Evolutionary conservation across 2,113 vertebrate species (phyloP).

Genomic region (Platichthys flesus): DNA sequence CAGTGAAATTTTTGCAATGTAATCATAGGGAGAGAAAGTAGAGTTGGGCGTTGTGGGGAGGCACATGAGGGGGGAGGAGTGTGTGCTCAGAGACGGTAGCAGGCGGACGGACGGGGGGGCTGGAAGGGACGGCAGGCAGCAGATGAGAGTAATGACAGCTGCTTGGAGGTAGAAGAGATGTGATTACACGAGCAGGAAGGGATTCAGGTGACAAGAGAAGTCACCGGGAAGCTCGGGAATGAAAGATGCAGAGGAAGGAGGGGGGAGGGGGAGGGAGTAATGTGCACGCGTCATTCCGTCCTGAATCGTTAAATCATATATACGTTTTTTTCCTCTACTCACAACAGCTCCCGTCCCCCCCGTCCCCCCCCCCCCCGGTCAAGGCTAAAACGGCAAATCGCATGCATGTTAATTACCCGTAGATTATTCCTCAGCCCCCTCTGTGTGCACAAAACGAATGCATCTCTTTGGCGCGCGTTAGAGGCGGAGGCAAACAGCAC

Average conservation of each 20-base stretch:
- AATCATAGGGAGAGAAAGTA: constrained; percentile 46
- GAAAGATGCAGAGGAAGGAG: constrained; percentile 2
- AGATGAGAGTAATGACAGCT: constrained; percentile 26
- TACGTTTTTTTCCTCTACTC: constrained; percentile 34
- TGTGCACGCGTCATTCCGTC: constrained; percentile 21
- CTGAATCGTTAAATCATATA: constrained; percentile 30
- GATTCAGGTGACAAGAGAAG: constrained; percentile 46
- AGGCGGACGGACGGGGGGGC: neutral
- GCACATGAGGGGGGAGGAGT: neutral
- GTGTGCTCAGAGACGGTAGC: neutral
- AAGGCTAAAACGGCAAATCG: constrained; percentile 39
- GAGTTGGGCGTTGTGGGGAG: neutral
- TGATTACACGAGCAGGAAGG: constrained; percentile 38
- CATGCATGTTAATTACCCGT: constrained; percentile 54
- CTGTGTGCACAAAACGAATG: constrained; percentile 26
- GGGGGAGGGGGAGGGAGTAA: neutral
- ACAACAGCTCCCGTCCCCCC: constrained; percentile 19
- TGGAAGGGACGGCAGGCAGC: neutral
- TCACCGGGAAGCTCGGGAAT: constrained; percentile 17
- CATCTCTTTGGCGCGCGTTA: constrained; percentile 37
- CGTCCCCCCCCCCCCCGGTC: constrained; percentile 53
- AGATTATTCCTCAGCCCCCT: constrained; percentile 49
- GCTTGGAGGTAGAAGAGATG: constrained; percentile 28
- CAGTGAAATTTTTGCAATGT: constrained; percentile 50
- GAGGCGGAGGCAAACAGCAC: constrained; percentile 33